phyloP scores from a whole-genome alignment of 2,888 invertebrate genomes.

The Apodemia duryi region DNA sequence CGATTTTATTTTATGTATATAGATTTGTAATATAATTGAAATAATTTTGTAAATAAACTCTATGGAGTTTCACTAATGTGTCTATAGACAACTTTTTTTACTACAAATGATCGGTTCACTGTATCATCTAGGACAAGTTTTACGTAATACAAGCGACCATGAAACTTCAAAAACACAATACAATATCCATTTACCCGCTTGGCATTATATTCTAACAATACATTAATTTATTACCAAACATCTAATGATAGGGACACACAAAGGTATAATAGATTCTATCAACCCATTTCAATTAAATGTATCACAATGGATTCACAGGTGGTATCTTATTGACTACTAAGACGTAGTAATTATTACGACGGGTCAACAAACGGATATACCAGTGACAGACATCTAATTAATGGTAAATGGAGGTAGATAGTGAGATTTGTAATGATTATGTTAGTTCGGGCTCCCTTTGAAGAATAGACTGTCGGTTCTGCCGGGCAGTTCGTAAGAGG shows the following conservation, averaged over 20 bases:
- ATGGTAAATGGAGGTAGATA: background rate
- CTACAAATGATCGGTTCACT: background rate
- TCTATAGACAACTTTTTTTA: too few species aligned
- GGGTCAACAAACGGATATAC: slow-evolving; percentile 6
- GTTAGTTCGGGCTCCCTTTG: too few species aligned
- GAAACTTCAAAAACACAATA: slow-evolving; percentile 9
- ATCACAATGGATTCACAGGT: slow-evolving; percentile 10
- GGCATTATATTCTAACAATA: slow-evolving; percentile 11
- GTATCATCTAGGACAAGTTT: background rate
- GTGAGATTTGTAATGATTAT: background rate
- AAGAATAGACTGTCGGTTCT: too few species aligned
- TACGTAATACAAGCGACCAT: background rate
- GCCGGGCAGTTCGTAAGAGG: too few species aligned
- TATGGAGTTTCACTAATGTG: too few species aligned
- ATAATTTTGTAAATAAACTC: too few species aligned
- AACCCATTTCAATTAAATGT: slow-evolving; percentile 10
- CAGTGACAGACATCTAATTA: slow-evolving; percentile 9
- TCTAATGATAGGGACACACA: slow-evolving; percentile 9
- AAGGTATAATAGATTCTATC: slow-evolving; percentile 14
- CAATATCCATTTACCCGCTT: background rate
- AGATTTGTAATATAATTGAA: too few species aligned
- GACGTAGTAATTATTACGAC: slow-evolving; percentile 8
- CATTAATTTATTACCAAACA: slow-evolving; percentile 15
- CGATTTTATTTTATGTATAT: too few species aligned
- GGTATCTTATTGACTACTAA: slow-evolving; percentile 12